These are phyloP conservation scores for Parauchenoglanis ngamensis DNA, from an alignment of 2,797 vertebrate genomes.

Conservation along the genomic window DNA sequence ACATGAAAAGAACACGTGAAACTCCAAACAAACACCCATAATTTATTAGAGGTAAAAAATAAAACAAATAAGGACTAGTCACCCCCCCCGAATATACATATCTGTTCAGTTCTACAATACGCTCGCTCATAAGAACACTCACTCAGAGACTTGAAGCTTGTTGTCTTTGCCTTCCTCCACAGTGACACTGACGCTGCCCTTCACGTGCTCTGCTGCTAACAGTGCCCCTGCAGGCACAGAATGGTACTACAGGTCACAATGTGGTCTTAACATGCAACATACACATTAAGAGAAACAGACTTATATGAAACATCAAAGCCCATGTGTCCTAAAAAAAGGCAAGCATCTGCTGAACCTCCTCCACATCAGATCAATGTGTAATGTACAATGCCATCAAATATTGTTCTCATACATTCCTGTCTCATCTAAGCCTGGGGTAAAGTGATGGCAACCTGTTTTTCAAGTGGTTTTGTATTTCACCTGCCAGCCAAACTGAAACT, in stretches of 20 bases:
- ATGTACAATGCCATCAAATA: not conserved
- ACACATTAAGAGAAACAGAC: too few species aligned
- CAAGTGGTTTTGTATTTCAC: not conserved
- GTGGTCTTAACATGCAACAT: not conserved
- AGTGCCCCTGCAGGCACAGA: slow-evolving; percentile 78
- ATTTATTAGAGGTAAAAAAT: not conserved
- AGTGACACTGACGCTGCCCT: slow-evolving; percentile 80
- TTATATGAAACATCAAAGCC: not conserved
- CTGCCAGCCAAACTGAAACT: not conserved
- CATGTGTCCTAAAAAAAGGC: not conserved
- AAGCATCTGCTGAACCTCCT: not conserved
- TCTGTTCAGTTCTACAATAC: slow-evolving; percentile 18
- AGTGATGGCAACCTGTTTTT: not conserved
- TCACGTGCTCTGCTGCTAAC: slow-evolving; percentile 88
- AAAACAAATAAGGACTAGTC: not conserved
- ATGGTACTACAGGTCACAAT: not conserved
- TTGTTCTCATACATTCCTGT: not conserved
- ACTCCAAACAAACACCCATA: not conserved
- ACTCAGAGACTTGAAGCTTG: slow-evolving; percentile 88
- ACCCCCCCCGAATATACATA: not conserved
- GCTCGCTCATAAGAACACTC: slow-evolving; percentile 67
- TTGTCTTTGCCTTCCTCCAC: slow-evolving; percentile 93
- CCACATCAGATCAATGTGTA: not conserved
- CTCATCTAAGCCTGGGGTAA: not conserved
- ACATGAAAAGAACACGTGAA: not conserved